These are phyloP conservation scores for Pseudorasbora parva DNA, from an alignment of 2,113 vertebrate genomes.

Conservation along the genomic window DNA sequence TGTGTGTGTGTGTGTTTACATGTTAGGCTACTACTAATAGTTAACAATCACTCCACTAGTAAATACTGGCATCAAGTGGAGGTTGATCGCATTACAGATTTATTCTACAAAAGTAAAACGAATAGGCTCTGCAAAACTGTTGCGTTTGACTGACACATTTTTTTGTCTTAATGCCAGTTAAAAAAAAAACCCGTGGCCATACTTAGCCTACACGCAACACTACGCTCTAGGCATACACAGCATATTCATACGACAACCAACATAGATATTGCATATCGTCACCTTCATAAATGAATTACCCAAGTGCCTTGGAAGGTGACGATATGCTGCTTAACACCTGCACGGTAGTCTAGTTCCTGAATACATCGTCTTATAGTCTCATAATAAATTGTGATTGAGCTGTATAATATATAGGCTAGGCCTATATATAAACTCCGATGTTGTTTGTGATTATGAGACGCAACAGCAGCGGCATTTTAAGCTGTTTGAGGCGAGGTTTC, in stretches of 20 bases:
- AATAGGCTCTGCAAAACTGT: neutral
- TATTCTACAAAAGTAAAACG: neutral
- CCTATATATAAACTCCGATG: neutral
- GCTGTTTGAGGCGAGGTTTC: neutral
- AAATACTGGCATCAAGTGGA: slow-evolving; percentile 18
- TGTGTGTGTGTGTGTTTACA: neutral
- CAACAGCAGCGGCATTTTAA: neutral
- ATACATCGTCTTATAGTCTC: neutral
- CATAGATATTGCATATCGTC: neutral
- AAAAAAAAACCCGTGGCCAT: too few species aligned
- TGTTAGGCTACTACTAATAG: neutral
- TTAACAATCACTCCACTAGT: neutral
- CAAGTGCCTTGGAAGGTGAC: too few species aligned
- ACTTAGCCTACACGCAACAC: too few species aligned
- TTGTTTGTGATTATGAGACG: neutral
- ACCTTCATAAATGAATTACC: too few species aligned
- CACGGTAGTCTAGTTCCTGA: neutral
- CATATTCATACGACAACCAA: neutral
- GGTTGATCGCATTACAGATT: neutral
- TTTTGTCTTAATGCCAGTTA: too few species aligned
- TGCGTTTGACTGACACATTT: neutral
- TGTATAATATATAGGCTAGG: neutral
- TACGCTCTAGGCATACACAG: too few species aligned
- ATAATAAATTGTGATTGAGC: neutral
- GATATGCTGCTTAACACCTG: neutral